Conservation (phyloP, 2,888 invertebrate genomes). For the Diaprepes abbreviatus region DNA sequence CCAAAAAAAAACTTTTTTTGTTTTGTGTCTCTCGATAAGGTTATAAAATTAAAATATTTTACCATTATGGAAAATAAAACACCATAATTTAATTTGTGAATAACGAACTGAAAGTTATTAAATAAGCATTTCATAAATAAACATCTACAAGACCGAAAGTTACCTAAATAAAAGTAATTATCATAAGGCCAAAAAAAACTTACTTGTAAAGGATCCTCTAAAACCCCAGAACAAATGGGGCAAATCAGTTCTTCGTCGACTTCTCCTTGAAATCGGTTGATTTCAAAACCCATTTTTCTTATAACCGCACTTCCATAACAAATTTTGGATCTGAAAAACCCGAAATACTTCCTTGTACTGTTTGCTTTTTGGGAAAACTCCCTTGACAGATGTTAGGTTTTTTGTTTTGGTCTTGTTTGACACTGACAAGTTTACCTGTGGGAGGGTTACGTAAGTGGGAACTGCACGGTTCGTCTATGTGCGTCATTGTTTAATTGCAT, state of each 20-base stretch:
- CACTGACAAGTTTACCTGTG: constrained; percentile 22
- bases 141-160: neutral
- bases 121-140: neutral
- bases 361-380: constrained; percentile 26
- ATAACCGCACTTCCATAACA: constrained; percentile 43
- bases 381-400: constrained; percentile 39
- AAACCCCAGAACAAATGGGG: constrained; percentile 94
- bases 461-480: neutral
- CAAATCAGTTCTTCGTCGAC: constrained; percentile 98
- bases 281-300: constrained; percentile 90
- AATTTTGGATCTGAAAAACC: constrained; percentile 19
- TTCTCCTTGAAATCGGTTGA: constrained; percentile 93
- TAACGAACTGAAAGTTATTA: neutral
- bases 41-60: too few species aligned
- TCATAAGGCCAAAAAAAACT: constrained; percentile 40
- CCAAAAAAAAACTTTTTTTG: too few species aligned
- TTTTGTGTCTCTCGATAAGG: too few species aligned
- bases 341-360: neutral
- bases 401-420: constrained; percentile 38
- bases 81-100: neutral
- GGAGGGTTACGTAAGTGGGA: constrained; percentile 4
- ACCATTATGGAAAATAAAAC: neutral
- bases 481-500: neutral
- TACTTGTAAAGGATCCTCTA: constrained; percentile 96
- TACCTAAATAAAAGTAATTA: constrained; percentile 11